phyloP scores from a whole-genome alignment of 2,888 invertebrate genomes.

The Drosophila sordidula region DNA sequence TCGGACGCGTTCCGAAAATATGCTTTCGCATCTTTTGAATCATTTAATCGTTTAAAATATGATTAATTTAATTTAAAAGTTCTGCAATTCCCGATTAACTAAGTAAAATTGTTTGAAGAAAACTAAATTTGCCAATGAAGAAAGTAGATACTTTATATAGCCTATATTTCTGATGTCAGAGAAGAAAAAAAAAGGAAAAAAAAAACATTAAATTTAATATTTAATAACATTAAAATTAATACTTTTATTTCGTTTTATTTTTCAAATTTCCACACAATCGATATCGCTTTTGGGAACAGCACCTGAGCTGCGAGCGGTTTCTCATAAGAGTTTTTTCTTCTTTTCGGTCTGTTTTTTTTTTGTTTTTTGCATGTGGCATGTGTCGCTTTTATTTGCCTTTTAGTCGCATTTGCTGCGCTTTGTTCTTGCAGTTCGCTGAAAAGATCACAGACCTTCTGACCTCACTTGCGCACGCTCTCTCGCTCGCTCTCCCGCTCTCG shows the following conservation, averaged over 20 bases:
- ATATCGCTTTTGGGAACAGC: slow-evolving; percentile 9
- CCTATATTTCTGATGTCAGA: no score
- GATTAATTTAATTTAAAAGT: no score
- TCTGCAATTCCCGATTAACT: no score
- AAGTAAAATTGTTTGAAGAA: no score
- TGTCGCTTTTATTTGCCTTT: slow-evolving; percentile 47
- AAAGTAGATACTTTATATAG: no score
- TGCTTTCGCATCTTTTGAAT: no score
- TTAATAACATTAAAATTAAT: no score
- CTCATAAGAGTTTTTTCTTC: slow-evolving; percentile 3
- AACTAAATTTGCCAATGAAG: no score
- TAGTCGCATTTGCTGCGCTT: slow-evolving; percentile 57
- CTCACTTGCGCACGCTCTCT: slow-evolving; percentile 54
- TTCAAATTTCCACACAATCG: not conserved
- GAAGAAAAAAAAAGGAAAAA: no score
- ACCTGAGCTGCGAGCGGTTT: slow-evolving; percentile 2
- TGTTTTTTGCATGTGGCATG: slow-evolving; percentile 34
- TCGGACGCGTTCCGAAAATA: not conserved
- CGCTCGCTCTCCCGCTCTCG: slow-evolving; percentile 9
- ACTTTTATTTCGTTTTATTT: no score
- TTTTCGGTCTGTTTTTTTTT: slow-evolving; percentile 3
- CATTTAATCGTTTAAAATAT: no score
- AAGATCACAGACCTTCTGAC: slow-evolving; percentile 82
- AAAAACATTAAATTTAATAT: no score
- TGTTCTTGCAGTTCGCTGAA: slow-evolving; percentile 68